Percentiles rank a stretch among this genome's conserved stretches.
Conservation (phyloP, 2,888 invertebrate genomes). For the Eurois occulta region DNA sequence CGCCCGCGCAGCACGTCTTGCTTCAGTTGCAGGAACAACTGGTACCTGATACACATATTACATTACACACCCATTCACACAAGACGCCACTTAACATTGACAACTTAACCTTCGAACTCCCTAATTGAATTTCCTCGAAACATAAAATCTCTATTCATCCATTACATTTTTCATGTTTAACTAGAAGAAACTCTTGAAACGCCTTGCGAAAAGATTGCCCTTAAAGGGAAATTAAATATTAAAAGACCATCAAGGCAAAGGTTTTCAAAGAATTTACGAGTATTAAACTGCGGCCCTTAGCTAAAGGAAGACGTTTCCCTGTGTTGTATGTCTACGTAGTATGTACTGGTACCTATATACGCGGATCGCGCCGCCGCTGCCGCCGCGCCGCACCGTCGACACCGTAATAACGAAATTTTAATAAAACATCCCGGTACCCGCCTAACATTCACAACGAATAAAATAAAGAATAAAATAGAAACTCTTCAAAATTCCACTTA, state of each 20-base stretch:
- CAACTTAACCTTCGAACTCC: background rate
- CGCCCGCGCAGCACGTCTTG: slow-evolving; percentile 98
- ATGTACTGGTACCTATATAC: slow-evolving; percentile 49
- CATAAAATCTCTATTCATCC: slow-evolving; percentile 49
- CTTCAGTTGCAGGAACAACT: slow-evolving; percentile 98
- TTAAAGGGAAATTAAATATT: slow-evolving; percentile 88
- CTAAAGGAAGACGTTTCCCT: slow-evolving; percentile 76
- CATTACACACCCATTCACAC: slow-evolving; percentile 11
- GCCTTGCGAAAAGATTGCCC: slow-evolving; percentile 72
- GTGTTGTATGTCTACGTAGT: slow-evolving; percentile 57
- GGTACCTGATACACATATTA: slow-evolving; percentile 92
- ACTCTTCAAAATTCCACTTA: slow-evolving; percentile 75
- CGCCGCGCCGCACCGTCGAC: slow-evolving; percentile 74
- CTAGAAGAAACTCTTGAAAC: slow-evolving; percentile 73
- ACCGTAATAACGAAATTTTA: slow-evolving; percentile 85
- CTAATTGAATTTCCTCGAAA: slow-evolving; percentile 50
- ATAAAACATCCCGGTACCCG: slow-evolving; percentile 80
- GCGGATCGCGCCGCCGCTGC: slow-evolving; percentile 49
- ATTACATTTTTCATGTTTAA: slow-evolving; percentile 70
- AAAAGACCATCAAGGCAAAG: slow-evolving; percentile 84
- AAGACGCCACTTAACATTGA: slow-evolving; percentile 4
- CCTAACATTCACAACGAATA: slow-evolving; percentile 72
- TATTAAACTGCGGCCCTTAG: slow-evolving; percentile 81
- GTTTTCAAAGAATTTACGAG: slow-evolving; percentile 85
- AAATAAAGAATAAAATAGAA: slow-evolving; percentile 77